phyloP scores from a whole-genome alignment of 2,797 vertebrate genomes.

The Falco berigora region DNA sequence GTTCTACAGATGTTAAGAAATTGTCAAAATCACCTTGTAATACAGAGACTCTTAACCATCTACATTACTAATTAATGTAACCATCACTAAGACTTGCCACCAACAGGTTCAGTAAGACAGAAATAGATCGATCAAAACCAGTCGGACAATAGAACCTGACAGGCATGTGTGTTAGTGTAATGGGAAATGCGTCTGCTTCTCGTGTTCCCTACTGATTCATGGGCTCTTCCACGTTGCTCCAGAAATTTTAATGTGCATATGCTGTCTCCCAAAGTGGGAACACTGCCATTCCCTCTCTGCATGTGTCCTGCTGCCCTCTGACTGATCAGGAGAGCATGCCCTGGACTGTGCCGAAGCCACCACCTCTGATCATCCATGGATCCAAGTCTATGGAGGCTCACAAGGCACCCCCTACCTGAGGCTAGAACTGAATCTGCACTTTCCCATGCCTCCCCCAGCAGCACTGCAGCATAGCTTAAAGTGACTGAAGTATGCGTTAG shows the following conservation, averaged over 20 bases:
- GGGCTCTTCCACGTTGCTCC: background rate
- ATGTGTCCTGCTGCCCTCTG: background rate
- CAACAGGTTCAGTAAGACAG: background rate
- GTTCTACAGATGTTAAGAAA: background rate
- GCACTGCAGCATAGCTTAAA: background rate
- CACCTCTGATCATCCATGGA: background rate
- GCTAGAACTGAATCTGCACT: background rate
- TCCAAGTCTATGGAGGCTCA: background rate
- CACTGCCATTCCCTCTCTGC: background rate
- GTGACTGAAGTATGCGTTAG: background rate
- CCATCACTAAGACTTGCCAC: background rate
- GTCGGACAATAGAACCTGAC: background rate
- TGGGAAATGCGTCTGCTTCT: background rate
- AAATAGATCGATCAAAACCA: background rate
- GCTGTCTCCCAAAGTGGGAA: background rate
- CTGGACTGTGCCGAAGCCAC: background rate
- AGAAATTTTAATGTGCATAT: background rate
- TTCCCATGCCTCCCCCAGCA: background rate
- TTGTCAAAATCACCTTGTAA: background rate
- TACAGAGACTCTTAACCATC: background rate
- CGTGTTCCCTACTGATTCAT: background rate
- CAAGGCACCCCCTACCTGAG: background rate
- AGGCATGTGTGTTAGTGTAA: background rate
- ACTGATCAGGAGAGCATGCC: background rate
- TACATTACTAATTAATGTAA: background rate